Evolutionary conservation across 2,797 vertebrate genomes (phyloP).

Genomic region (Argya squamiceps): DNA sequence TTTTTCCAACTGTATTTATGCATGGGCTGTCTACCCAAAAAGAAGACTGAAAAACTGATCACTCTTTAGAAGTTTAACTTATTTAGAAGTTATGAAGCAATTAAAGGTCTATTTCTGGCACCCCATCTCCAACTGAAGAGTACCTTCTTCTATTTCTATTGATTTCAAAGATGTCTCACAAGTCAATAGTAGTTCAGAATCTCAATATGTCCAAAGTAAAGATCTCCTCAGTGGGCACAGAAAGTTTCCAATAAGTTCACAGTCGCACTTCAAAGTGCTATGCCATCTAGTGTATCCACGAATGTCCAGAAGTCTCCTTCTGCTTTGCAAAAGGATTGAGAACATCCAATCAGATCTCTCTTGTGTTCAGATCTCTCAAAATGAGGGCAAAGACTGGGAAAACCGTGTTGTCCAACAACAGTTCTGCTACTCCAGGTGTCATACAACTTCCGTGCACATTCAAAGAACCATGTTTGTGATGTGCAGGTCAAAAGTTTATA

Average conservation of each 20-base stretch:
- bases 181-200: neutral
- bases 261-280: neutral
- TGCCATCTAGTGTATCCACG: neutral
- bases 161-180: neutral
- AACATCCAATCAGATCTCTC: neutral
- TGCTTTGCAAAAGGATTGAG: neutral
- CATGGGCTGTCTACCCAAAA: neutral
- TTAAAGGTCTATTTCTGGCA: neutral
- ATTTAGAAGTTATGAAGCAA: neutral
- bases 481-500: slow-evolving; percentile 17
- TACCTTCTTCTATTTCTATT: neutral
- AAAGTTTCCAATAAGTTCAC: neutral
- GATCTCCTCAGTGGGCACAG: neutral
- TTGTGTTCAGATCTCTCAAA: slow-evolving; percentile 36
- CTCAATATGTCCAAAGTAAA: neutral
- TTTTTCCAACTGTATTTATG: neutral
- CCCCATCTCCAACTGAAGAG: neutral
- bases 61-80: neutral
- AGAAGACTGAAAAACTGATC: neutral
- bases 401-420: slow-evolving; percentile 18
- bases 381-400: neutral
- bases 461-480: slow-evolving; percentile 28
- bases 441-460: slow-evolving; percentile 7
- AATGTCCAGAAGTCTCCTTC: slow-evolving; percentile 18
- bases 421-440: slow-evolving; percentile 8